Base-by-base conservation (phyloP, 2,888 invertebrate genomes). In the Caenorhabditis drosophilae region DNA sequence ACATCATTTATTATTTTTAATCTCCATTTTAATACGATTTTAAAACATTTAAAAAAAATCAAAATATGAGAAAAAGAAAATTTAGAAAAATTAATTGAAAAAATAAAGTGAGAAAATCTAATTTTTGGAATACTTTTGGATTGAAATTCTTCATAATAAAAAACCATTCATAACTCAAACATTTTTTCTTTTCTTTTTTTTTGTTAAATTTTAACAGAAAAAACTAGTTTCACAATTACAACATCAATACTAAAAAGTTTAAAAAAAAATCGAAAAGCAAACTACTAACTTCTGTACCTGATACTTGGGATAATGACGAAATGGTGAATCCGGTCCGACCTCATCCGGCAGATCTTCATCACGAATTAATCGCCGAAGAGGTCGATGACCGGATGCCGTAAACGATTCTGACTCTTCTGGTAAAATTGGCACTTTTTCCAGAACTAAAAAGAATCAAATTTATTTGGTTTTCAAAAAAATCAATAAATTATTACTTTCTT, bases 261-360 rank as follows among this genome's bases (percentile, higher is more conserved):
- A 47, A 35, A 47, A 34, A 26, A 38, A 36, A 27, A 34, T 11
- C 6, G 2, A 11, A 38, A 1, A 40, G 15, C 2, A 50, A 64
- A 64, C 56, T 56, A 66, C 66, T 67, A 62, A 67, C 59, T 59
- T 63, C 31, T 55, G 53, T 52, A 75, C 75, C 70, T 64, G 73
- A 57, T 73, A 75, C 64, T 75, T 75, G 44, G 75, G 75, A 38
- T 73, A 71, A 46, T 75, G 75, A 26, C 75, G 68, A 61, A 67
- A 69, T 40, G 73, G 73, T 4, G 67, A 67, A 40, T 75, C 75
- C 18, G 75, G 73, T 50, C 73, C 73, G 23, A 73, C 73, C 26
- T 62, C 58, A 42, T 75, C 75, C 18, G 75, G 75, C 41, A 75
- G 63, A 18, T 67, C 64, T 23, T 70, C 59, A 41, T 73, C 75